A percentile compares a stretch with the other conserved stretches of the same genome.
phyloP scores from a whole-genome alignment of 2,113 vertebrate genomes.

The Paramisgurnus dabryanus region DNA sequence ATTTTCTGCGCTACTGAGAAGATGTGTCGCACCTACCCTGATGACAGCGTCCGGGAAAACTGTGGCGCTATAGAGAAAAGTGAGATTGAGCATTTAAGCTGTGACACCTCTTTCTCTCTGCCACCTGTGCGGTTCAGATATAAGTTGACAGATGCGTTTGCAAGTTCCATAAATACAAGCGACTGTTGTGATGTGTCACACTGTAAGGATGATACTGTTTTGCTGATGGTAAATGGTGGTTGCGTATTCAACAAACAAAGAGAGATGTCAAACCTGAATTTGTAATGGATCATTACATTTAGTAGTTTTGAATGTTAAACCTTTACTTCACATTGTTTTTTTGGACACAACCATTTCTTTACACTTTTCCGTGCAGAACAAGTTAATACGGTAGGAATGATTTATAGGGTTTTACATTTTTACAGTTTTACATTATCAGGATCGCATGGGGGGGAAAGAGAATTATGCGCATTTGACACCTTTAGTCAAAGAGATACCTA shows the following conservation, averaged over 20 bases:
- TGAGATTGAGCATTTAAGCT: conserved; percentile 23
- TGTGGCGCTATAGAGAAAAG: conserved; percentile 22
- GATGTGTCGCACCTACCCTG: conserved; percentile 25
- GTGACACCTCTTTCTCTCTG: conserved; percentile 38
- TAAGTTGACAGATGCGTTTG: conserved; percentile 52
- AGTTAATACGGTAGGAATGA: no score
- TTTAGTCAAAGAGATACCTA: no score
- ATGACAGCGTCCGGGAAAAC: conserved; percentile 29
- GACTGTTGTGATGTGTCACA: conserved; percentile 38
- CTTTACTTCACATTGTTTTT: neutral
- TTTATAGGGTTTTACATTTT: no score
- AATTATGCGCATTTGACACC: no score
- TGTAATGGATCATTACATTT: neutral
- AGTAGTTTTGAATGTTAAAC: conserved; percentile 6
- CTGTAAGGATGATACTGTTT: conserved; percentile 46
- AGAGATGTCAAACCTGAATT: neutral
- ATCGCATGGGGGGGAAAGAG: no score
- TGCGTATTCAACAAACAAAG: conserved; percentile 49
- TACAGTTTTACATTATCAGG: no score
- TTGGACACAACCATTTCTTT: neutral
- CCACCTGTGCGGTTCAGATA: conserved; percentile 54
- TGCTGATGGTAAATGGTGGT: conserved; percentile 24
- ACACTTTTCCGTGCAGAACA: no score
- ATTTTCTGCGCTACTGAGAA: conserved; percentile 12
- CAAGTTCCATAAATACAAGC: conserved; percentile 61